These are phyloP conservation scores for Drosophila vallismaia DNA, from an alignment of 2,888 invertebrate species.

Conservation along the genomic window DNA sequence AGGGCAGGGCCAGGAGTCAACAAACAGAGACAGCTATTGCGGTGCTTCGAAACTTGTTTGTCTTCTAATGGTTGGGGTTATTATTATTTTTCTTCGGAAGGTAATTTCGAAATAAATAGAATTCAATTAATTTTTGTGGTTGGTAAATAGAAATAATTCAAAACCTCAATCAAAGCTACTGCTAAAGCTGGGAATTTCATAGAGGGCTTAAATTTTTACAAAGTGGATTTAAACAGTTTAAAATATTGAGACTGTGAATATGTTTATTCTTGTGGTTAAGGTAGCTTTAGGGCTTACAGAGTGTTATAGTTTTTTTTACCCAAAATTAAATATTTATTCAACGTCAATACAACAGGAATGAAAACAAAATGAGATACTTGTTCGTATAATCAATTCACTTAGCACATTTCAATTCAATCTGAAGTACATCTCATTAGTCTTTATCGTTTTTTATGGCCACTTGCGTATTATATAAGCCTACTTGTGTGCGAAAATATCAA, in stretches of 20 bases:
- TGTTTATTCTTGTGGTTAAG: no score
- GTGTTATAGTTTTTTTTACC: neutral
- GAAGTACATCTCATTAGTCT: conserved; percentile 41
- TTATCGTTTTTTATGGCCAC: conserved; percentile 24
- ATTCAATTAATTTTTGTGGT: conserved; percentile 23
- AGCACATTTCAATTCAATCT: conserved; percentile 28
- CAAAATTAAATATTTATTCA: neutral
- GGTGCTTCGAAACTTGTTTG: conserved; percentile 39
- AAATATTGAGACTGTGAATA: neutral
- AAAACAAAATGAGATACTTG: conserved; percentile 9
- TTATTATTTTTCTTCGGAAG: conserved; percentile 36
- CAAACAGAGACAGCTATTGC: conserved; percentile 36
- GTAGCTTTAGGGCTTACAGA: neutral
- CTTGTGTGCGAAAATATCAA: conserved; percentile 30
- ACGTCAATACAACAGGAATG: neutral
- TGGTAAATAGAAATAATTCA: conserved; percentile 8
- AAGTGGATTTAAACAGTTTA: neutral
- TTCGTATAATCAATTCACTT: conserved; percentile 40
- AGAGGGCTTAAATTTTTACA: neutral
- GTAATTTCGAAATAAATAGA: conserved; percentile 26
- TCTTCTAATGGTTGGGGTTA: conserved; percentile 28
- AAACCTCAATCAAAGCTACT: neutral
- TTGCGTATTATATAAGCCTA: neutral
- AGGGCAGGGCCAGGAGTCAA: conserved; percentile 11
- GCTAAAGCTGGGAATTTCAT: neutral